These are phyloP conservation scores for Apis florea DNA, from an alignment of 1,140 invertebrate genomes.

Conservation along the genomic window DNA sequence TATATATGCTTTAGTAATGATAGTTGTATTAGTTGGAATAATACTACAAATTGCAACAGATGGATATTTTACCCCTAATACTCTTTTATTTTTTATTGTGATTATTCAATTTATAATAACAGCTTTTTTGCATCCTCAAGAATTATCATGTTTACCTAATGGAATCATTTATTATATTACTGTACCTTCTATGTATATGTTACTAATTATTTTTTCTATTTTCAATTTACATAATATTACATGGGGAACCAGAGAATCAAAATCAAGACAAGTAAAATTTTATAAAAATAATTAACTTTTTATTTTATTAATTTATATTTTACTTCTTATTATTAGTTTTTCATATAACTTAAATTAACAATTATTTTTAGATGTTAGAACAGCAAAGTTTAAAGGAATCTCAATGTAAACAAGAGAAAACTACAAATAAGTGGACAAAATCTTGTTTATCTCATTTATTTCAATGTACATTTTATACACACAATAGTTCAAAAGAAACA, in stretches of 20 bases:
- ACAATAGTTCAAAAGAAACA: constrained; percentile 80
- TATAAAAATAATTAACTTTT: not conserved
- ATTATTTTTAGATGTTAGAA: constrained; percentile 1
- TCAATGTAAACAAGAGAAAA: not conserved
- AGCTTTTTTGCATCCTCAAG: constrained; percentile 91
- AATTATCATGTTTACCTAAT: constrained; percentile 88
- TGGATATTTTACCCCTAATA: constrained; percentile 89
- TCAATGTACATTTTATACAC: constrained; percentile 83
- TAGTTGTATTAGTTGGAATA: constrained; percentile 94
- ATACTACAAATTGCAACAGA: constrained; percentile 90
- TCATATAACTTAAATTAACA: not conserved
- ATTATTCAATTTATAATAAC: constrained; percentile 84
- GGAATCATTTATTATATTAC: constrained; percentile 94
- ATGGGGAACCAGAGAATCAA: constrained; percentile 93
- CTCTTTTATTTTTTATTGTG: constrained; percentile 87
- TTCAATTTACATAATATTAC: constrained; percentile 95
- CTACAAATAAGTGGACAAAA: constrained; percentile 55
- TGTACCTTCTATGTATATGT: constrained; percentile 96
- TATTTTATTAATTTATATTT: constrained; percentile 13
- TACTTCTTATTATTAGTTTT: not conserved
- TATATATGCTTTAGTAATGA: constrained; percentile 94
- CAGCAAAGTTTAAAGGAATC: not conserved
- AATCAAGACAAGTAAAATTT: constrained; percentile 54
- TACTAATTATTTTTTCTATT: constrained; percentile 94
- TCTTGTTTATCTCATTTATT: constrained; percentile 84